Conservation (phyloP, 2,888 invertebrate genomes). For the Eupithecia centaureata region DNA sequence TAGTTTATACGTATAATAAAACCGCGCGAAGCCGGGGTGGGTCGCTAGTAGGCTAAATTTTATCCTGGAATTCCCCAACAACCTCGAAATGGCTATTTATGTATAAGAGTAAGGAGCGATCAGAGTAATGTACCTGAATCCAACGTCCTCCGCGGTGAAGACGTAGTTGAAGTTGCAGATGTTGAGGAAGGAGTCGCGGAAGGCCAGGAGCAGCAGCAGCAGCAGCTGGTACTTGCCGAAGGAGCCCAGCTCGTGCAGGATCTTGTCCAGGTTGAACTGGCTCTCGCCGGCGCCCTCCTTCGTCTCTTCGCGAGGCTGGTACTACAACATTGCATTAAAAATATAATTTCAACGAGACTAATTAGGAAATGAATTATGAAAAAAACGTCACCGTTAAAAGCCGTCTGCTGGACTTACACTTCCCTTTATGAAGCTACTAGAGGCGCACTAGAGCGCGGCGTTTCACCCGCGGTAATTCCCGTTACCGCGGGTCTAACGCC, state of each 20-base stretch:
- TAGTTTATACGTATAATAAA: too few species aligned
- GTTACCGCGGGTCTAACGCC: too few species aligned
- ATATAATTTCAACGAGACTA: background rate
- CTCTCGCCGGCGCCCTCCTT: slow-evolving; percentile 47
- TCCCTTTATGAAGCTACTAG: background rate
- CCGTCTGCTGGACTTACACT: background rate
- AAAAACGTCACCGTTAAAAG: background rate
- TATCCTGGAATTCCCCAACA: too few species aligned
- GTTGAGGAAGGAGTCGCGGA: slow-evolving; percentile 81
- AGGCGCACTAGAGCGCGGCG: too few species aligned
- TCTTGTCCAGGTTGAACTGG: slow-evolving; percentile 78
- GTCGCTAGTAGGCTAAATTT: too few species aligned
- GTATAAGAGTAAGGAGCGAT: background rate
- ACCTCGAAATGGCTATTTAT: too few species aligned
- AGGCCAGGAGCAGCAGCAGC: slow-evolving; percentile 79
- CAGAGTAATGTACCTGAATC: slow-evolving; percentile 72
- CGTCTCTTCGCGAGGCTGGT: slow-evolving; percentile 32
- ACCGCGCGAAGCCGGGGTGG: too few species aligned
- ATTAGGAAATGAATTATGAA: background rate
- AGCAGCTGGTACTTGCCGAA: slow-evolving; percentile 84
- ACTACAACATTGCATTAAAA: background rate
- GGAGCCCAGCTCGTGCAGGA: slow-evolving; percentile 80
- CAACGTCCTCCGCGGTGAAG: slow-evolving; percentile 82
- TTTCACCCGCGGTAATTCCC: too few species aligned
- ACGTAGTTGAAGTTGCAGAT: slow-evolving; percentile 83